Base-by-base conservation (phyloP, 2,113 vertebrate species). In the Phocoena sinus region DNA sequence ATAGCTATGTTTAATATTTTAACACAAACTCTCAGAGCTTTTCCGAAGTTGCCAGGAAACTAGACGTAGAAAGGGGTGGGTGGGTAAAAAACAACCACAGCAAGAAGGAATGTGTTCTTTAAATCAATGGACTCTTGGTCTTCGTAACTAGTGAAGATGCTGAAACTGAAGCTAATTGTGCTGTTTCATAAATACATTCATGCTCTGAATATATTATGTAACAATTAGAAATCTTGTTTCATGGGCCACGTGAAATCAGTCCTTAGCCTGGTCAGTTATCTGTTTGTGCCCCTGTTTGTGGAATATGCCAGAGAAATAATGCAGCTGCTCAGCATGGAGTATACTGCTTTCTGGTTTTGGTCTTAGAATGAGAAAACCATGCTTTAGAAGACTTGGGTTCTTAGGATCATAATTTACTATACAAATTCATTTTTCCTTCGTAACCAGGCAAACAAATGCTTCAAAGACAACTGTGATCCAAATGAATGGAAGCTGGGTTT, bases 1-100 rank as follows among this genome's bases (percentile, higher is more conserved):
- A 0, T 0, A 89, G 58, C 0, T 47, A 18, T n/a, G 23, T 63
- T 93, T 95, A 96, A 77, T 44, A 95, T 74, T 17, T 97, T 96
- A 86, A 53, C 74, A 95, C 85, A 92, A 31, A 96, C 71, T 95
- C 91, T n/a, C 41, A 28, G 20, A 62, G 96, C 74, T 83, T 97
- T 73, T 89, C 36, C 47, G 44, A 96, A 0, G 0, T 96, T 98
- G 76, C 71, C 95, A 97, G 95, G 89, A 97, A 97, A 98, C 36
- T 71, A 96, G 80, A 85, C 94, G 79, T 67, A 77, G 77, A 76
- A 91, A 84, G 62, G 36, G 53, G 50, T 84, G 41, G 77, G 70
- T 87, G 33, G 56, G 80, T 62, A 68, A 79, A 89, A 88, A 81
- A 31, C 53, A 96, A 95, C 18, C 63, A 88, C 38, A 84, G 38